Evolutionary conservation across 2,797 vertebrate genomes (phyloP).

Genomic region (Lophius americanus): DNA sequence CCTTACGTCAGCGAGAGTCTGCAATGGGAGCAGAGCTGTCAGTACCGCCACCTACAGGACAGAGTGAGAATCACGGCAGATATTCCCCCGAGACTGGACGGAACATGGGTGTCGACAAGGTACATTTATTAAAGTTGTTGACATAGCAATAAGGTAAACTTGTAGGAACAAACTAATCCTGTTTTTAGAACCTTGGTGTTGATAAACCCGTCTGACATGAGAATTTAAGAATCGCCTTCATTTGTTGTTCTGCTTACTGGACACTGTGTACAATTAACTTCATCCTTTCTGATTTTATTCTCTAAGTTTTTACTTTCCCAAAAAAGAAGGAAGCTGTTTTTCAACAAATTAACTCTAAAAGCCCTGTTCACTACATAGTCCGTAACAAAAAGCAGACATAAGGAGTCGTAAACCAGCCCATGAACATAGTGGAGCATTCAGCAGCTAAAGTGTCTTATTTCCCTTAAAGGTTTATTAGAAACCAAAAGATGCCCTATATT

Average conservation of each 20-base stretch:
- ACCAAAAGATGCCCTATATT: not conserved
- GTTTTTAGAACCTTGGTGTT: not conserved
- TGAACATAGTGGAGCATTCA: not conserved
- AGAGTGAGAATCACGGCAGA: conserved; percentile 76
- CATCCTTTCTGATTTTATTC: not conserved
- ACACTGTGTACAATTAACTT: not conserved
- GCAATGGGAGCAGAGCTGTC: conserved; percentile 84
- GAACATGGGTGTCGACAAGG: conserved; percentile 91
- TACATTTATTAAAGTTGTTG: conserved; percentile 41
- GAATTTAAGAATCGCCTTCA: not conserved
- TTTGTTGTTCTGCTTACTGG: not conserved
- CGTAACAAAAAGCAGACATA: too few species aligned
- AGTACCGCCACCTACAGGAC: conserved; percentile 83
- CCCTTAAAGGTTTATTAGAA: not conserved
- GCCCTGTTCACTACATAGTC: too few species aligned
- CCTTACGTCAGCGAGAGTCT: conserved; percentile 60
- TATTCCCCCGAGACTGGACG: conserved; percentile 84
- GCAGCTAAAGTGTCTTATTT: not conserved
- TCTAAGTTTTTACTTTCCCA: not conserved
- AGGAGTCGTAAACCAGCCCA: too few species aligned
- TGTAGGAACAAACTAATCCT: too few species aligned
- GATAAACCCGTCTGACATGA: not conserved
- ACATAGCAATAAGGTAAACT: not conserved
- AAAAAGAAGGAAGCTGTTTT: not conserved
- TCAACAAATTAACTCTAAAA: not conserved